Percentiles rank a stretch among this genome's conserved stretches.
These are phyloP conservation scores for Taenioides sp. DNA, from an alignment of 2,797 vertebrate species.

Conservation along the genomic window DNA sequence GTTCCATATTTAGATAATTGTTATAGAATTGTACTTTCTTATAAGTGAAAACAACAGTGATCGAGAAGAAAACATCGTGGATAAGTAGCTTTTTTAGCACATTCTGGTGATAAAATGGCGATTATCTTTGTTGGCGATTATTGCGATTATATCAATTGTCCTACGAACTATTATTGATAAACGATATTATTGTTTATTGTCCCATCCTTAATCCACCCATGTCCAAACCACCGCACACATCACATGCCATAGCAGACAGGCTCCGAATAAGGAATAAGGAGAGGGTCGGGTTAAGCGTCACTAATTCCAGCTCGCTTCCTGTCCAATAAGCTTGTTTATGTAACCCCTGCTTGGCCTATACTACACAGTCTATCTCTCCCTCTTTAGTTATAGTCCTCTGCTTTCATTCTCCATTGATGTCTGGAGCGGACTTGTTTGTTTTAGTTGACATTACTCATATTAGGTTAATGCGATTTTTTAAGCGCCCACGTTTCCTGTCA, in stretches of 20 bases:
- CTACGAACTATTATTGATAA: too few species aligned
- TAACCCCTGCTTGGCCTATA: slow-evolving; percentile 71
- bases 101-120: too few species aligned
- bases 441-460: slow-evolving; percentile 47
- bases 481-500: slow-evolving; percentile 40
- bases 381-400: neutral
- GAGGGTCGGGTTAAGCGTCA: slow-evolving; percentile 63
- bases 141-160: too few species aligned
- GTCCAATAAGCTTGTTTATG: slow-evolving; percentile 79
- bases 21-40: too few species aligned
- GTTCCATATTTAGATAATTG: too few species aligned
- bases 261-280: slow-evolving; percentile 64
- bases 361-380: slow-evolving; percentile 29
- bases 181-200: too few species aligned
- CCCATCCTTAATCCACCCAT: neutral
- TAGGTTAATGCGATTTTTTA: slow-evolving; percentile 36
- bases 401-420: neutral
- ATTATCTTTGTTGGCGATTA: too few species aligned
- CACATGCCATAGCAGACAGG: slow-evolving; percentile 25
- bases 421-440: slow-evolving; percentile 51
- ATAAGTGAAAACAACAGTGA: too few species aligned
- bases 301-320: slow-evolving; percentile 77
- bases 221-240: slow-evolving; percentile 34
- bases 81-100: too few species aligned
- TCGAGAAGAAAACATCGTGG: too few species aligned